Evolutionary conservation across 2,113 vertebrate genomes (phyloP).

Genomic region (Poecile atricapillus): DNA sequence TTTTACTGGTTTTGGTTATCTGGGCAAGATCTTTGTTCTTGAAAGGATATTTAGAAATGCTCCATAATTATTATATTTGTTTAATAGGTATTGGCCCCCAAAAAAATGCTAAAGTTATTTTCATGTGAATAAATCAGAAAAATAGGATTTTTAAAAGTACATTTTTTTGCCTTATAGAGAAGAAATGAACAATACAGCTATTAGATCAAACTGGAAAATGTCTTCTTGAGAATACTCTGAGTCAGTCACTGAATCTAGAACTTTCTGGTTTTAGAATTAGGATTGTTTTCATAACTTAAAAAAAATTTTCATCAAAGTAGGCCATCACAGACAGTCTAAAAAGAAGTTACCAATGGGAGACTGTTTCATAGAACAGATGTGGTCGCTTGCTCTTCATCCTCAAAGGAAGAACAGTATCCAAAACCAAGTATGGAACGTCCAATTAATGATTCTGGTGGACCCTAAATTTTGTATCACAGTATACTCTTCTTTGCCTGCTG

Average conservation of each 20-base stretch:
- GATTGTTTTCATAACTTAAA: background rate
- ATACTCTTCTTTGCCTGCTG: background rate
- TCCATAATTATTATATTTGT: background rate
- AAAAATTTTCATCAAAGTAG: background rate
- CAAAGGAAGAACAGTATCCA: background rate
- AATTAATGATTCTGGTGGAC: background rate
- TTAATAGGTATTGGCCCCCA: fast-evolving
- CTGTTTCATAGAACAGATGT: background rate
- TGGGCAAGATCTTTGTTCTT: background rate
- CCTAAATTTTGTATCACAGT: background rate
- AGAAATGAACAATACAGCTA: background rate
- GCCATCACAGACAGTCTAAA: background rate
- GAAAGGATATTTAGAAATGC: background rate
- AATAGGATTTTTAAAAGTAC: background rate
- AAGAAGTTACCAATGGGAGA: background rate
- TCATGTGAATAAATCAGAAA: background rate
- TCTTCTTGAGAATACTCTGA: background rate
- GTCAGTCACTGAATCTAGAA: background rate
- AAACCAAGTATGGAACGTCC: background rate
- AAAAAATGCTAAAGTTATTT: background rate
- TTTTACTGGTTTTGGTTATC: background rate
- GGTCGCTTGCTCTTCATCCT: background rate
- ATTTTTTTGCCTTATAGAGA: background rate
- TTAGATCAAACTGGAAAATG: background rate
- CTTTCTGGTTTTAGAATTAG: background rate